These are phyloP conservation scores for Paratrypauchen microcephalus DNA, from an alignment of 2,797 vertebrate species.

Conservation along the genomic window DNA sequence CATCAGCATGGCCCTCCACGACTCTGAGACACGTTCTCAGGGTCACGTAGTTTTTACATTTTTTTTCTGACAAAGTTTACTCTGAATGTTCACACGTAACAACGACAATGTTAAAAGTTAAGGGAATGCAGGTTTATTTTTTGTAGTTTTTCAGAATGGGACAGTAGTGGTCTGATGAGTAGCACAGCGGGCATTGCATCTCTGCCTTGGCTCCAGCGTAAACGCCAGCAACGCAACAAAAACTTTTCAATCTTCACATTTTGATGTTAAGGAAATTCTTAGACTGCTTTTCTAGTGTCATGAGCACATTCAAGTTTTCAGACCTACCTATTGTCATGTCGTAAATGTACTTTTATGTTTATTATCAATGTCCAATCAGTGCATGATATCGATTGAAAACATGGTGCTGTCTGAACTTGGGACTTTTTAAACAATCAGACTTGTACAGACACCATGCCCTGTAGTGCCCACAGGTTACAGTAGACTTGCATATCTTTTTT, in stretches of 20 bases:
- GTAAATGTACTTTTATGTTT: conserved; percentile 22
- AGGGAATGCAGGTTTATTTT: conserved; percentile 3
- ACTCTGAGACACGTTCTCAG: conserved; percentile 48
- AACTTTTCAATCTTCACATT: neutral
- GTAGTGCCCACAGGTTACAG: conserved; percentile 15
- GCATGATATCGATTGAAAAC: conserved; percentile 22
- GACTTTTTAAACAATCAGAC: neutral
- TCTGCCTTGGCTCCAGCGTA: conserved; percentile 6
- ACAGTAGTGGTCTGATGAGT: neutral
- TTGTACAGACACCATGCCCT: conserved; percentile 4
- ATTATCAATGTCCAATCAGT: neutral
- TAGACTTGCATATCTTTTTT: conserved; percentile 4
- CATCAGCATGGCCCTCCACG: conserved; percentile 37
- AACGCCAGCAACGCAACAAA: conserved; percentile 5
- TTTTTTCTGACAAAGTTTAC: conserved; percentile 34
- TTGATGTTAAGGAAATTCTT: neutral
- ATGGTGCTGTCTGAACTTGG: conserved; percentile 28
- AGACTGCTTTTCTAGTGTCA: conserved; percentile 39
- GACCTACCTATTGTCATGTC: conserved; percentile 22
- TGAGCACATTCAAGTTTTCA: conserved; percentile 25
- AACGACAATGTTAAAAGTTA: neutral
- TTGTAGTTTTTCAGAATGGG: conserved; percentile 13
- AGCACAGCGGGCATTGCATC: conserved; percentile 10
- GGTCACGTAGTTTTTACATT: conserved; percentile 44
- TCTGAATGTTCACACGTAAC: conserved; percentile 1